These are phyloP conservation scores for Chionomys nivalis DNA, from an alignment of 2,113 vertebrate genomes.

Conservation along the genomic window DNA sequence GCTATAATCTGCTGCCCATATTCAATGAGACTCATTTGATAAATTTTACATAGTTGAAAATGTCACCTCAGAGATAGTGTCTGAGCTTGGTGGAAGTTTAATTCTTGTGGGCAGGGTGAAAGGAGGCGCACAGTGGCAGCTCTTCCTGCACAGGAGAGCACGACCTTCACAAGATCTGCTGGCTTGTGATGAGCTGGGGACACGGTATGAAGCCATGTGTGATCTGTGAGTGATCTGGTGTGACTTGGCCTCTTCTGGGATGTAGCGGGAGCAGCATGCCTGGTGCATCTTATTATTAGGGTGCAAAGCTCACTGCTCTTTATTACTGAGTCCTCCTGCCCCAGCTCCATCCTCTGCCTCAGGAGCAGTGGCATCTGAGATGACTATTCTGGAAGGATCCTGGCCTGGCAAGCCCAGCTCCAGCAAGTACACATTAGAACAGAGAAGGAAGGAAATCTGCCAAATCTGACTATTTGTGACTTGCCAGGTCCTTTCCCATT, in stretches of 20 bases:
- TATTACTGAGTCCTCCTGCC: background rate
- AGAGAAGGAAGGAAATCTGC: background rate
- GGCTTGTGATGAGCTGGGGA: background rate
- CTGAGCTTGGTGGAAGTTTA: background rate
- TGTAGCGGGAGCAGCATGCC: background rate
- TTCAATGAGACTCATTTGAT: background rate
- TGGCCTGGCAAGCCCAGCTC: background rate
- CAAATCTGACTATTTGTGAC: background rate
- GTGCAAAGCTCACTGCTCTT: background rate
- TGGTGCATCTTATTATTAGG: background rate
- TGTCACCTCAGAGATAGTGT: background rate
- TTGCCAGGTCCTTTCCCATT: background rate
- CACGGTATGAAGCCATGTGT: background rate
- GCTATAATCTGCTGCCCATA: background rate
- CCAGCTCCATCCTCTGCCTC: background rate
- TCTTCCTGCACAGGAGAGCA: background rate
- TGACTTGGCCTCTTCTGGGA: background rate
- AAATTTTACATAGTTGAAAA: background rate
- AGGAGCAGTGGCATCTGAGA: background rate
- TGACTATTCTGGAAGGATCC: background rate
- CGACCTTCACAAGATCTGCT: constrained; percentile 19
- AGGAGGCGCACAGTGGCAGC: background rate
- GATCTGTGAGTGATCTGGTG: background rate
- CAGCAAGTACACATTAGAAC: constrained; percentile 9
- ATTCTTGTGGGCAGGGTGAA: constrained; percentile 16